Evolutionary conservation across 2,888 invertebrate species (phyloP).

Genomic region (Saturnia japonica): DNA sequence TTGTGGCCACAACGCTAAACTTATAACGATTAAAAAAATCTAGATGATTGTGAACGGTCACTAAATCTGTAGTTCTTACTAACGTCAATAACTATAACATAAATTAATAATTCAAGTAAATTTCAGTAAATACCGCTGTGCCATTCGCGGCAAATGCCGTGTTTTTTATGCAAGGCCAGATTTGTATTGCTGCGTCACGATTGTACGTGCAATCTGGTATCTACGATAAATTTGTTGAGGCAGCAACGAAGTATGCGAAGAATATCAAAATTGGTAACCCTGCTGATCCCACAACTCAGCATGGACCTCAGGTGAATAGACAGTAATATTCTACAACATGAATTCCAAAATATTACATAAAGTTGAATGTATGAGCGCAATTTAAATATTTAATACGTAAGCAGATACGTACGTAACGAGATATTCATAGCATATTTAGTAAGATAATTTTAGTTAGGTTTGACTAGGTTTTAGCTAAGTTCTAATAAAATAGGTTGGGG

Average conservation of each 20-base stretch:
- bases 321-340: too few relatives aligned
- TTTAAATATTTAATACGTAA: neutral
- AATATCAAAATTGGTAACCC: conserved; percentile 84
- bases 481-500: too few relatives aligned
- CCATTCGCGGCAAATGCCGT: conserved; percentile 48
- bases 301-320: neutral
- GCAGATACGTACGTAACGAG: neutral
- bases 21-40: too few relatives aligned
- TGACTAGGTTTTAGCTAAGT: too few relatives aligned
- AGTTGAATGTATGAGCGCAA: neutral
- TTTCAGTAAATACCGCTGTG: conserved; percentile 38
- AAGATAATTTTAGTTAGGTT: neutral
- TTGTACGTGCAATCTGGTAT: conserved; percentile 76
- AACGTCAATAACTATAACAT: neutral
- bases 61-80: too few relatives aligned
- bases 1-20: too few relatives aligned
- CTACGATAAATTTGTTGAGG: conserved; percentile 91
- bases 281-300: neutral
- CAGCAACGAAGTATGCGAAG: conserved; percentile 85
- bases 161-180: conserved; percentile 57
- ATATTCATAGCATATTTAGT: neutral
- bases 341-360: neutral
- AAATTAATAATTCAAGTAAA: neutral
- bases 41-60: too few relatives aligned
- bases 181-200: conserved; percentile 60